These are phyloP conservation scores for Noctuana brunneofusca DNA, from an alignment of 2,888 invertebrate genomes.

Conservation along the genomic window DNA sequence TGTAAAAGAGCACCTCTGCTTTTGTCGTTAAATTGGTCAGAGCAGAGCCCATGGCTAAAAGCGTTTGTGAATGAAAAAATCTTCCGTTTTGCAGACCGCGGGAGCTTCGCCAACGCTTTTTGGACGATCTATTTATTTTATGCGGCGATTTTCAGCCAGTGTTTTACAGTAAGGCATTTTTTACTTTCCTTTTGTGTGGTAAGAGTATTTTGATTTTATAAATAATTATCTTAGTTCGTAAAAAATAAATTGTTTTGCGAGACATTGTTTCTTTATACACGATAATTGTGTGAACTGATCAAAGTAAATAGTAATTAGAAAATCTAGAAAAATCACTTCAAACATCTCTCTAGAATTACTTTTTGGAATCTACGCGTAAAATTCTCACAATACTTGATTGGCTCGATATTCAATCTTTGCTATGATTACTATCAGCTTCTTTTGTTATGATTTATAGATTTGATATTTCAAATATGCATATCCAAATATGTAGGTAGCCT, in stretches of 20 bases:
- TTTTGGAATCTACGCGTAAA: no score
- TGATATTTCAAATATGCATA: no score
- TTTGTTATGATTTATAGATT: no score
- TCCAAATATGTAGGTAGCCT: no score
- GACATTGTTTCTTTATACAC: neutral
- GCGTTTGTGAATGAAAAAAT: conserved; percentile 26
- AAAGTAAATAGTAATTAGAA: no score
- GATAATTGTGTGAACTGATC: neutral
- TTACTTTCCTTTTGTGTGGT: neutral
- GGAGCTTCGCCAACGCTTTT: conserved; percentile 17
- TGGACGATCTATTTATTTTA: conserved; percentile 23
- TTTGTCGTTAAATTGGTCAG: conserved; percentile 33
- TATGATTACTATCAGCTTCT: no score
- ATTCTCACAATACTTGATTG: no score
- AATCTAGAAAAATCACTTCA: no score
- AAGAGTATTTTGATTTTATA: neutral
- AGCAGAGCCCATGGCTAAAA: conserved; percentile 21
- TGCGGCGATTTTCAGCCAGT: conserved; percentile 6
- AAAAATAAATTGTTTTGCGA: neutral
- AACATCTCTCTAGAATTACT: no score
- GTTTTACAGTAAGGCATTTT: conserved; percentile 11
- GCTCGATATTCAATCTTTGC: no score
- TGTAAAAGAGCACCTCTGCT: conserved; percentile 19
- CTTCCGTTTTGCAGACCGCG: conserved; percentile 8
- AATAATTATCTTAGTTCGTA: neutral